These are phyloP conservation scores for Neopelma chrysocephalum DNA, from an alignment of 2,797 vertebrate genomes.

Conservation along the genomic window DNA sequence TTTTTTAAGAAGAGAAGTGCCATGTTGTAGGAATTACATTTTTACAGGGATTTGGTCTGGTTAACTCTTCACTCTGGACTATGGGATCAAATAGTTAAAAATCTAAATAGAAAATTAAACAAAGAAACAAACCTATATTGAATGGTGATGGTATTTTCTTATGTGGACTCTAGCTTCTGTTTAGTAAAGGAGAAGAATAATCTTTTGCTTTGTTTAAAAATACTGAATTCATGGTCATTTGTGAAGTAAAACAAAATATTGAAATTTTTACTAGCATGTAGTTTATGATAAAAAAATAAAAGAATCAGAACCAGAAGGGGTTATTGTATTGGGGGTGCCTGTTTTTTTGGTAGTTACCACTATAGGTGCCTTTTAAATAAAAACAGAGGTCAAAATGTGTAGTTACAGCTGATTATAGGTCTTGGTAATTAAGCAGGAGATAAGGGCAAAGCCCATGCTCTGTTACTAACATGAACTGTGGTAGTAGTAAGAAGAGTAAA, in stretches of 20 bases:
- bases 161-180: no score
- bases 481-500: neutral
- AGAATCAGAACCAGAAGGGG: rapidly evolving
- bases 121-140: no score
- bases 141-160: no score
- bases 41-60: no score
- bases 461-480: neutral
- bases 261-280: neutral
- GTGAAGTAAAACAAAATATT: neutral
- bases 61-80: no score
- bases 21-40: no score
- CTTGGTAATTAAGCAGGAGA: neutral
- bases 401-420: neutral
- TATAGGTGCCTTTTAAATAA: neutral
- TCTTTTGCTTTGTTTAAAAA: neutral
- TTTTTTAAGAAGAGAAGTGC: no score
- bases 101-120: no score
- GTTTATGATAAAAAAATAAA: neutral
- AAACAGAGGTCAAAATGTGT: neutral
- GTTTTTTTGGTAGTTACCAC: neutral
- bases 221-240: neutral
- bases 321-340: neutral
- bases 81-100: no score
- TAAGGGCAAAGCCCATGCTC: neutral
- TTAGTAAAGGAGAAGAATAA: neutral